A percentile compares a stretch with the other conserved stretches of the same genome.
These are phyloP conservation scores for Entelurus aequoreus DNA, from an alignment of 2,113 vertebrate species.

Conservation along the genomic window DNA sequence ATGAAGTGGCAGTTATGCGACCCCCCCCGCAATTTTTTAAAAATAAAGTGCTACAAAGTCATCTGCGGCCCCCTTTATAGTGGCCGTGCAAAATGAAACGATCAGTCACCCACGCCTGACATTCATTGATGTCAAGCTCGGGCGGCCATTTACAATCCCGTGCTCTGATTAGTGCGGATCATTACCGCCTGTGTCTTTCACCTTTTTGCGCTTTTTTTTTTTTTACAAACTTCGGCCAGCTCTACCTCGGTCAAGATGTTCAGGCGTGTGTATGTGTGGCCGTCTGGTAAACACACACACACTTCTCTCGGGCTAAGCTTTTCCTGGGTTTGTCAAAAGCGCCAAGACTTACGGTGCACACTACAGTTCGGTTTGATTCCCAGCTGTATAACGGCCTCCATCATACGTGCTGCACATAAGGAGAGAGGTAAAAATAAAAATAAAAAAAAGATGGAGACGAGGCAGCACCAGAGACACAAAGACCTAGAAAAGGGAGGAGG, in stretches of 20 bases:
- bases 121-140: slow-evolving; percentile 12
- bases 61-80: neutral
- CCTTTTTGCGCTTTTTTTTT: slow-evolving; percentile 6
- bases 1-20: neutral
- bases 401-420: slow-evolving; percentile 47
- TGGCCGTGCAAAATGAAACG: slow-evolving; percentile 4
- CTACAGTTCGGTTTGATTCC: slow-evolving; percentile 54
- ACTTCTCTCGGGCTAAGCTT: slow-evolving; percentile 41
- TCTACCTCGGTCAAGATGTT: neutral
- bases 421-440: slow-evolving; percentile 17
- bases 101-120: slow-evolving; percentile 28
- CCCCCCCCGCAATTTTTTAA: neutral
- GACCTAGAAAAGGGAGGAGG: slow-evolving; percentile 49
- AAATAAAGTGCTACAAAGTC: neutral
- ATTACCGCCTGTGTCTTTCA: slow-evolving; percentile 28
- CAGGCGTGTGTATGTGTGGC: neutral
- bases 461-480: slow-evolving; percentile 43
- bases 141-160: slow-evolving; percentile 15
- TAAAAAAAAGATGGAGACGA: slow-evolving; percentile 19
- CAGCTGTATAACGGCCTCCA: slow-evolving; percentile 54
- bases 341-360: slow-evolving; percentile 39
- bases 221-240: slow-evolving; percentile 10
- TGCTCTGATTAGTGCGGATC: slow-evolving; percentile 25
- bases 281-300: slow-evolving; percentile 55
- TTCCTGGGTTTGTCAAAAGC: slow-evolving; percentile 28